A percentile compares a stretch with the other conserved stretches of the same genome.
phyloP scores from a whole-genome alignment of 1,140 invertebrate species.

The Pygmarrhopalites habei region DNA sequence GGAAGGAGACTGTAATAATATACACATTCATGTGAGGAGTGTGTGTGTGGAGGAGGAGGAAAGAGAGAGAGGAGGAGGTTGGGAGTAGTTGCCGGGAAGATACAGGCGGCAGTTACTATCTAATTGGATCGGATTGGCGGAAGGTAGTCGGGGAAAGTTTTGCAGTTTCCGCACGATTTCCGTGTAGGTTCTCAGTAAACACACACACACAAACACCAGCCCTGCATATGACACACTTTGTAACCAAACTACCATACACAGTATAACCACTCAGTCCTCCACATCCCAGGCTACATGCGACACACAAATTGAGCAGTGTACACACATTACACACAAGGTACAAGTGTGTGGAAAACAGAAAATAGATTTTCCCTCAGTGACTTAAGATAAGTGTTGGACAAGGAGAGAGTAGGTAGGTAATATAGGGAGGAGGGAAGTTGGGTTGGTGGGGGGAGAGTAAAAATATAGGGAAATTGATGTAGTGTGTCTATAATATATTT shows the following conservation, averaged over 20 bases:
- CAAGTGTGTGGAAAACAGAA: too few relatives aligned
- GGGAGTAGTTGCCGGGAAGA: too few relatives aligned
- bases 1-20: constrained; percentile 16
- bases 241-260: background rate
- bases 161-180: constrained; percentile 39
- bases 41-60: background rate
- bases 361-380: too few relatives aligned
- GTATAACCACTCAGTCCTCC: background rate
- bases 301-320: too few relatives aligned
- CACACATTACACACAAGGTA: too few relatives aligned
- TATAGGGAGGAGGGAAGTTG: background rate
- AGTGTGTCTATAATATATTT: background rate
- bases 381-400: background rate
- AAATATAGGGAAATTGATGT: background rate
- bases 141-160: constrained; percentile 38
- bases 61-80: constrained; percentile 4
- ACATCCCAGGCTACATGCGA: background rate
- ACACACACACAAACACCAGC: constrained; percentile 1
- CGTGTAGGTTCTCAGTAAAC: constrained; percentile 15
- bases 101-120: constrained; percentile 28
- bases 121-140: constrained; percentile 38
- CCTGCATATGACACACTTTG: background rate
- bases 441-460: background rate
- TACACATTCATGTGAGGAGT: background rate
- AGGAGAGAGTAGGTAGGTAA: constrained; percentile 9